A percentile compares a stretch with the other conserved stretches of the same genome.
These are phyloP conservation scores for Sebastes dallii DNA, from an alignment of 2,797 vertebrate genomes.

Conservation along the genomic window DNA sequence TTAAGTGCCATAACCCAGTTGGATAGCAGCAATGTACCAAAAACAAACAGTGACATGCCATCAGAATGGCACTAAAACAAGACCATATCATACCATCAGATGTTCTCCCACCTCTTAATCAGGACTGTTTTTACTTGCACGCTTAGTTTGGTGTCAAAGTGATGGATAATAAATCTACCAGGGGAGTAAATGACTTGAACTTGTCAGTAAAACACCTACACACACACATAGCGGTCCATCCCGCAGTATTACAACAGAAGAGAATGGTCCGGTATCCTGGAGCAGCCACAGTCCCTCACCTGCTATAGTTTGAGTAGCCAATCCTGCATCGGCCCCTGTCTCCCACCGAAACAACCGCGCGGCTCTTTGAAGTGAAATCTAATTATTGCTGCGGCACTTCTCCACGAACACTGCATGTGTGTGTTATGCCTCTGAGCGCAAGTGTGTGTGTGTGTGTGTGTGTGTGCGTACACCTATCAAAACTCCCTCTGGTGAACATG, in stretches of 20 bases:
- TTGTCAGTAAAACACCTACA: background rate
- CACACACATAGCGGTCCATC: background rate
- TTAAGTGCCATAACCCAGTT: background rate
- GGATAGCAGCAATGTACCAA: background rate
- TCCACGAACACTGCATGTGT: background rate
- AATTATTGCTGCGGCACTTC: constrained; percentile 63
- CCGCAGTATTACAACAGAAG: background rate
- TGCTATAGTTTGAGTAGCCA: constrained; percentile 33
- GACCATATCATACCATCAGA: too few species aligned
- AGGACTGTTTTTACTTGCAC: background rate
- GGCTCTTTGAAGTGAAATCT: constrained; percentile 75
- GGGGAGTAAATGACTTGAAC: background rate
- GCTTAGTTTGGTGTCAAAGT: background rate
- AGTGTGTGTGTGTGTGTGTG: background rate
- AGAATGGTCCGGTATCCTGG: background rate
- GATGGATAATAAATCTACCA: background rate
- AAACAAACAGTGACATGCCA: background rate
- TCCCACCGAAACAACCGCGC: constrained; percentile 51
- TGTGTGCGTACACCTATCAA: constrained; percentile 32
- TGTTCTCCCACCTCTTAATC: background rate
- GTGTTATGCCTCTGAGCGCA: constrained; percentile 6
- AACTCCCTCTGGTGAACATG: constrained; percentile 58
- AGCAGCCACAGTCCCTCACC: constrained; percentile 26
- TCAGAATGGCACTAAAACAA: background rate
- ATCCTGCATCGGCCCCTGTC: constrained; percentile 8